Evolutionary conservation across 2,888 invertebrate genomes (phyloP), one percentile per base, ranked within the genome.

Genomic region (Platycheirus albimanus): DNA sequence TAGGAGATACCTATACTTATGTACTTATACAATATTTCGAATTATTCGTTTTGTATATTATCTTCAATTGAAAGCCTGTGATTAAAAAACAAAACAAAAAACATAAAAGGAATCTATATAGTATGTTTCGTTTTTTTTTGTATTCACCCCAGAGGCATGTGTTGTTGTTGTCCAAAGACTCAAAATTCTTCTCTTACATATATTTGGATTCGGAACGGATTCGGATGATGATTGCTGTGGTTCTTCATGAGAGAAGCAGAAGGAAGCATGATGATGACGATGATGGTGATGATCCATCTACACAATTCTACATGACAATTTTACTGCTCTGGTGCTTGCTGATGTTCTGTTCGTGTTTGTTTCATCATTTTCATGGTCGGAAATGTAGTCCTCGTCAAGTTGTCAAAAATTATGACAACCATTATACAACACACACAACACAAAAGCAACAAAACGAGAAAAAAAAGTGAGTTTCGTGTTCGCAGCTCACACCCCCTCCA

Each of bases 321-420:
- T 64, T 51, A 58, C 64, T 67, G 58, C 47, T 78, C 38, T 20
- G 20, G 30, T 61, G 61, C 45, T 58, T 61, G 41, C 58, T 5
- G n/a, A n/a, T 58, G 61, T 17, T 30, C 49, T 49, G 56, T 75
- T 64, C 64, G 56, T 66, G 63, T 63, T 67, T 71, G 64, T 33
- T 54, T 49, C 71, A 76, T 76, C 71, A 45, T 81, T 70, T 76
- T 81, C 77, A 81, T 76, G 81, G 81, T 81, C 77, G 81, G 71
- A 76, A 72, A 81, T 72, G 83, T 83, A 78, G 78, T 83, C 63
- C 72, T 83, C 72, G 72, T 83, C 83, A 83, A 72, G 63, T 83
- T 83, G 72, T 83, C 78, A 81, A 71, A 77, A 81, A 71, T 81
- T 77, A 83, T 78, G 72, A 83, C 74, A 83, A 66, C 72, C 70